Base-by-base conservation (phyloP, 1,140 invertebrate genomes). In the Bombus sibiricus region DNA sequence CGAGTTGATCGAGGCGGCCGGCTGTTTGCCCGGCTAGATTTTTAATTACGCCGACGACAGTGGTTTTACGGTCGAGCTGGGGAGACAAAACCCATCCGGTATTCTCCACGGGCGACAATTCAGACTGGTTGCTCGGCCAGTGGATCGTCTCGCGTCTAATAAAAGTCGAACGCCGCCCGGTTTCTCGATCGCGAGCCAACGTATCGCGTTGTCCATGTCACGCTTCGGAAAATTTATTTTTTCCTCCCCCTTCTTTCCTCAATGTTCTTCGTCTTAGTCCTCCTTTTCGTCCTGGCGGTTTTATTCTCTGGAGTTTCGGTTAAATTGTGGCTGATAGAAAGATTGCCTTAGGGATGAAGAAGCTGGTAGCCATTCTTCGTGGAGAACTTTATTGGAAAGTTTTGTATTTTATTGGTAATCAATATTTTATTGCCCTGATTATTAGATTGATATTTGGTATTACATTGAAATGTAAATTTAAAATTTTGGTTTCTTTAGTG, bases 21-120 rank as follows among this genome's bases (percentile, higher is more conserved):
- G 57, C 37, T 80, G 77, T 75, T 74, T 78, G 72, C 62, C 75
- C 66, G 77, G 59, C 84, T 86, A 87, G 88, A 80, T 83, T 90
- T 90, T 90, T 90, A 90, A 90, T 90, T 90, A 88, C 88, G 82
- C 68, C 83, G 79, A 74, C 75, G 85, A 84, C 86, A 80, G 72
- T 87, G 87, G 81, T 88, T 90, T 75, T 80, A 73, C 75, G 75
- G 62, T 57, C 86, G 80, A 86, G 81, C 39, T 22, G 34, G 78
- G 66, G 32, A 74, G 86, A 84, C 86, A 69, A 79, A 84, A 83
- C 73, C 64, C 66, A 47, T 78, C 87, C 41, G 87, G 41, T 62
- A 73, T 47, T 81, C 85, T 82, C 57, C 69, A 81, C 66, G 74
- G 78, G 75, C 88, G 79, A 90, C 88, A 82, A 89, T 89, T 90